phyloP scores from a whole-genome alignment of 2,888 invertebrate genomes.

The Caenorhabditis angaria region DNA sequence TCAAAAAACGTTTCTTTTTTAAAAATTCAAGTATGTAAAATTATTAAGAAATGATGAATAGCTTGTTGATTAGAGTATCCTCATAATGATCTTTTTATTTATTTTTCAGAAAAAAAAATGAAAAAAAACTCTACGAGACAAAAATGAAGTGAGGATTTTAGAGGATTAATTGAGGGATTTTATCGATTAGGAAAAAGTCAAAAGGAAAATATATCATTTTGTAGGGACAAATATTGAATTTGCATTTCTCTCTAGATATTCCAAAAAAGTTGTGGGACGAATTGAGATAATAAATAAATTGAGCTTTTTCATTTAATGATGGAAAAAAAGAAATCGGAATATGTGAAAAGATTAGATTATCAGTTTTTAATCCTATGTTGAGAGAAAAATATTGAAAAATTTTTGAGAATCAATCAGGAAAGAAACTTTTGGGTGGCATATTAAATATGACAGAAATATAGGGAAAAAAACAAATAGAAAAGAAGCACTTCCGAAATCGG shows the following conservation, averaged over 20 bases:
- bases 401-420: background rate
- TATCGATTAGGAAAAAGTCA: background rate
- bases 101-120: background rate
- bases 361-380: background rate
- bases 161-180: conserved; percentile 1
- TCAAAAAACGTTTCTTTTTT: too few species aligned
- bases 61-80: background rate
- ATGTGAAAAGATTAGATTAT: background rate
- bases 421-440: background rate
- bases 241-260: background rate
- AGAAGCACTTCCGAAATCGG: too few species aligned
- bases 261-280: background rate
- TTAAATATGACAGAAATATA: background rate
- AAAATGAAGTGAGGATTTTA: conserved; percentile 1
- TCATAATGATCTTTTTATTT: conserved; percentile 4
- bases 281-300: background rate
- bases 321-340: background rate
- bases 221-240: background rate
- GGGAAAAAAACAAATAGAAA: too few species aligned
- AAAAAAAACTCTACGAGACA: too few species aligned
- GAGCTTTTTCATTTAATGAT: background rate
- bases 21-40: too few species aligned
- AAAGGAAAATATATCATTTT: background rate
- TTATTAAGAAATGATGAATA: background rate
- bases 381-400: background rate